These are phyloP conservation scores for Karalla daura DNA, from an alignment of 2,797 vertebrate genomes.

Conservation along the genomic window DNA sequence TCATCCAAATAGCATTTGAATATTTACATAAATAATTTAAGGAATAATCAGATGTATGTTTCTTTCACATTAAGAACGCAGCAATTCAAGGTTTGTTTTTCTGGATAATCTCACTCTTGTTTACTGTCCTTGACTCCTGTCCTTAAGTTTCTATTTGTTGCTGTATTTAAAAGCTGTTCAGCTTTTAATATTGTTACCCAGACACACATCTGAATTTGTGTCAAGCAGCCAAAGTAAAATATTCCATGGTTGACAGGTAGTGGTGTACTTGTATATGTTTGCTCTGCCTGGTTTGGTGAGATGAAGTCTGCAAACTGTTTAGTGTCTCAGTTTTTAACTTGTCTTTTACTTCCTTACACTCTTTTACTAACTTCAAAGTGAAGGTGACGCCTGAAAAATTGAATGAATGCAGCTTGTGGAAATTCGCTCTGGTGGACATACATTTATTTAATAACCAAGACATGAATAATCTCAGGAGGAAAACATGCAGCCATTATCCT, in stretches of 20 bases:
- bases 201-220: conserved; percentile 19
- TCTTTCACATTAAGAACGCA: conserved; percentile 27
- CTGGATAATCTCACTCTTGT: conserved; percentile 22
- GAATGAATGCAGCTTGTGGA: conserved; percentile 6
- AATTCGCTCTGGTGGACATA: conserved; percentile 19
- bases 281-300: conserved; percentile 10
- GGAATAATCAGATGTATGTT: conserved; percentile 39
- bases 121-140: conserved; percentile 19
- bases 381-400: conserved; percentile 9
- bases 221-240: conserved; percentile 30
- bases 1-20: conserved; percentile 25
- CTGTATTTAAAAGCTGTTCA: conserved; percentile 10
- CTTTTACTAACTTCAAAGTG: conserved; percentile 15
- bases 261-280: conserved; percentile 17
- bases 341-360: conserved; percentile 2
- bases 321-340: conserved; percentile 16
- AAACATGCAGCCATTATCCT: conserved; percentile 32
- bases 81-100: conserved; percentile 32
- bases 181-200: conserved; percentile 2
- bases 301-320: conserved; percentile 25
- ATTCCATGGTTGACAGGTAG: conserved; percentile 14
- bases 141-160: conserved; percentile 14
- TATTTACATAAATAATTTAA: conserved; percentile 40
- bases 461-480: conserved; percentile 29
- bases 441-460: conserved; percentile 19